Evolutionary conservation across 2,113 vertebrate species (phyloP).

Genomic region (Stegastes partitus): DNA sequence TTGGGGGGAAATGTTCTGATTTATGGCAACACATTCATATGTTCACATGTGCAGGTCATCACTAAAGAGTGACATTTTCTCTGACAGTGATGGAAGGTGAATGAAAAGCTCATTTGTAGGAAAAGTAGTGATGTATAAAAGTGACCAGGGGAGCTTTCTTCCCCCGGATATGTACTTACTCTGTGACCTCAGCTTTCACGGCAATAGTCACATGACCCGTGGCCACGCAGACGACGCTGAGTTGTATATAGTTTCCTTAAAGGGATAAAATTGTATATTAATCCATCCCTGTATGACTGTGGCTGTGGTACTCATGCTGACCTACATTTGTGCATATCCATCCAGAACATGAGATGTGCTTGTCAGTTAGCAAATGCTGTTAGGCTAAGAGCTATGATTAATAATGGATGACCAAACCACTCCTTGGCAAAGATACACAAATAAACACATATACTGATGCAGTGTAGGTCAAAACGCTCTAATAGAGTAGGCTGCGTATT

Average conservation of each 20-base stretch:
- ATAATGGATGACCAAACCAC: constrained; percentile 59
- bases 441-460: constrained; percentile 19
- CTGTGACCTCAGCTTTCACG: constrained; percentile 27
- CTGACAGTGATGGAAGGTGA: constrained; percentile 55
- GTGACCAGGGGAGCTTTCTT: constrained; percentile 18
- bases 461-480: constrained; percentile 4
- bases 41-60: constrained; percentile 57
- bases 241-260: constrained; percentile 37
- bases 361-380: constrained; percentile 53
- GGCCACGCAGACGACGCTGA: constrained; percentile 27
- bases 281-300: constrained; percentile 28
- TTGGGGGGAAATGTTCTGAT: constrained; percentile 49
- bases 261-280: constrained; percentile 4
- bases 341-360: constrained; percentile 50
- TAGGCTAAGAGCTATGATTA: constrained; percentile 59
- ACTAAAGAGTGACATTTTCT: constrained; percentile 53
- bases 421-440: constrained; percentile 39
- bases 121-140: constrained; percentile 18
- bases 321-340: constrained; percentile 56
- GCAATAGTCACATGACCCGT: constrained; percentile 58
- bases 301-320: constrained; percentile 48
- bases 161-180: constrained; percentile 14
- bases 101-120: constrained; percentile 39
- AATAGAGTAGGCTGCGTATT: constrained; percentile 4
- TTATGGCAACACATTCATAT: constrained; percentile 66